Percentiles rank a stretch among this genome's conserved stretches.
Conservation (phyloP, 92 coral and sea anemone genomes). For the Nematostella vectensis region DNA sequence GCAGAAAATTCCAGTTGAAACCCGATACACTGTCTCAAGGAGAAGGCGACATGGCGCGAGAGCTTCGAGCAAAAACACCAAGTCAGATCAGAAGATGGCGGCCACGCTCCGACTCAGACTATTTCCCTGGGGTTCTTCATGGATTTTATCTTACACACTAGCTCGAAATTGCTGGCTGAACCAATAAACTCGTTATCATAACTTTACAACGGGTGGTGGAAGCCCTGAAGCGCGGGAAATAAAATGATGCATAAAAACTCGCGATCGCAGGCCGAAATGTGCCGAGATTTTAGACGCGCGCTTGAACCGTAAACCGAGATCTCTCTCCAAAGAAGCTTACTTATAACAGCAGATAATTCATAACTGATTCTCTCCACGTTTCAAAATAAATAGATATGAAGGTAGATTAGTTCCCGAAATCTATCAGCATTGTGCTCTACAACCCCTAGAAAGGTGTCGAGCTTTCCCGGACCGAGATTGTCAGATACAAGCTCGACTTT, state of each 20-base stretch:
- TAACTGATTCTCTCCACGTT: slow-evolving; percentile 26
- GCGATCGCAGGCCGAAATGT: background rate
- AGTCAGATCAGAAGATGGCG: background rate
- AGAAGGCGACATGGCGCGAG: background rate
- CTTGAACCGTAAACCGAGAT: background rate
- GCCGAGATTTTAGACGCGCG: slow-evolving; percentile 7
- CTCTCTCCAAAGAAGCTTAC: slow-evolving; percentile 16
- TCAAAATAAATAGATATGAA: slow-evolving; percentile 41
- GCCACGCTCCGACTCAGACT: too few species aligned
- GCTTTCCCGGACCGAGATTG: slow-evolving; percentile 36
- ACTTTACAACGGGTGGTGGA: slow-evolving; percentile 14
- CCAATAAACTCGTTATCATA: slow-evolving; percentile 13
- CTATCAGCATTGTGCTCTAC: slow-evolving; percentile 32
- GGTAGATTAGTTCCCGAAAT: slow-evolving; percentile 29
- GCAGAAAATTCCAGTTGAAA: slow-evolving; percentile 23
- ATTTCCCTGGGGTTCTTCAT: too few species aligned
- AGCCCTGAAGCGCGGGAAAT: slow-evolving; percentile 18
- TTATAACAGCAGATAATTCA: slow-evolving; percentile 20
- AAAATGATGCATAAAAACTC: background rate
- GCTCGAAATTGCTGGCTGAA: slow-evolving; percentile 5
- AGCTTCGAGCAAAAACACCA: background rate
- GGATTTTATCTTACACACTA: background rate
- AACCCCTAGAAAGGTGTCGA: slow-evolving; percentile 32
- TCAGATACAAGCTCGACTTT: slow-evolving; percentile 70
- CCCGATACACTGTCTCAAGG: slow-evolving; percentile 21